Evolutionary conservation across 1,140 invertebrate species (phyloP).

Genomic region (Muscidifurax raptorellus): DNA sequence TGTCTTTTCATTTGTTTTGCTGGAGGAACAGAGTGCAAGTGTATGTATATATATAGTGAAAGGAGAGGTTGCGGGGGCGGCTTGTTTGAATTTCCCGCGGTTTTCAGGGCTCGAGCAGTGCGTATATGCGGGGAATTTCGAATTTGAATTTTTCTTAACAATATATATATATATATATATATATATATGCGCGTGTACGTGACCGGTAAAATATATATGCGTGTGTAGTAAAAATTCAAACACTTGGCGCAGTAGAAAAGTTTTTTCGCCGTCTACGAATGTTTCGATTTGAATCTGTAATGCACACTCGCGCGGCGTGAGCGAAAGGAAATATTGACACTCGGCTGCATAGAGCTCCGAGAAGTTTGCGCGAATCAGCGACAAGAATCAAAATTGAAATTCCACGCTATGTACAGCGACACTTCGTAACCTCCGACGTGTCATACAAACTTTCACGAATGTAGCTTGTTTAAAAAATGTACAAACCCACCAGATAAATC

Average conservation of each 20-base stretch:
- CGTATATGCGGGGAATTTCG: neutral
- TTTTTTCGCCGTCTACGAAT: neutral
- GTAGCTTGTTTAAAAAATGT: neutral
- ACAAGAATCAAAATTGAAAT: no score
- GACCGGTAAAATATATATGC: neutral
- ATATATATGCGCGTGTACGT: no score
- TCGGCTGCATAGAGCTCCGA: no score
- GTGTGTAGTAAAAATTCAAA: neutral
- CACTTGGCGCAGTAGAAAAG: neutral
- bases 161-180: no score
- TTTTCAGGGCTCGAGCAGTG: neutral
- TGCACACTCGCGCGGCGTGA: neutral
- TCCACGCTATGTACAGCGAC: no score
- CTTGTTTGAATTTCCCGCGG: neutral
- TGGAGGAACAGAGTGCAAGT: neutral
- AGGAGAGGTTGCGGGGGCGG: neutral
- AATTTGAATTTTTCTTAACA: neutral
- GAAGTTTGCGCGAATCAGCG: no score
- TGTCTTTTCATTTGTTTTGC: conserved; percentile 13
- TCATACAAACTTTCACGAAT: no score
- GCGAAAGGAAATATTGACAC: no score
- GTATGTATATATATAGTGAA: neutral
- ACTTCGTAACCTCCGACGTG: no score
- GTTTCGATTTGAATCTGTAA: neutral
- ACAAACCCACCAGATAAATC: neutral